Conservation (phyloP, 2,797 vertebrate genomes). For the Leuciscus waleckii region DNA sequence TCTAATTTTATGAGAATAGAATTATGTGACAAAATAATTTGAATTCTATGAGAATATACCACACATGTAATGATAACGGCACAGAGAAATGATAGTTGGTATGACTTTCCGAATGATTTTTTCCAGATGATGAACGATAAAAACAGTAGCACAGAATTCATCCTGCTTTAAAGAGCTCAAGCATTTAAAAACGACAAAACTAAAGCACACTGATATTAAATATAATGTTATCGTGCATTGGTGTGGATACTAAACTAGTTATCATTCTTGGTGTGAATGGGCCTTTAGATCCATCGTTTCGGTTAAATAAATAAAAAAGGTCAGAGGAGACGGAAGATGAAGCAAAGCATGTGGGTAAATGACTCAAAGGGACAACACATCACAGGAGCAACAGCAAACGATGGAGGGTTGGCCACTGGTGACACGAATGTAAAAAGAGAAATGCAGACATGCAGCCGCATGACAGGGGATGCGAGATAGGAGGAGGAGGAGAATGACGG, state of each 20-base stretch:
- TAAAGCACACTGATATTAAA: background rate
- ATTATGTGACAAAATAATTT: background rate
- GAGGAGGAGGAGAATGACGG: conserved; percentile 51
- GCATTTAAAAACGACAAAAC: background rate
- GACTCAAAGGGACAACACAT: conserved; percentile 72
- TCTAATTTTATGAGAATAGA: background rate
- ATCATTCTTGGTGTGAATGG: background rate
- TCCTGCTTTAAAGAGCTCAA: background rate
- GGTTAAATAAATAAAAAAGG: conserved; percentile 11
- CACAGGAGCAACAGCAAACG: conserved; percentile 53
- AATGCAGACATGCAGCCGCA: conserved; percentile 66
- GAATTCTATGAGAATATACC: background rate
- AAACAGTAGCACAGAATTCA: background rate
- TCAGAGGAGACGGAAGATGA: conserved; percentile 27
- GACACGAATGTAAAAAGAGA: conserved; percentile 60
- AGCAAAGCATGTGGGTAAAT: conserved; percentile 73
- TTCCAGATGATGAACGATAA: background rate
- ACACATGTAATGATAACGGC: background rate
- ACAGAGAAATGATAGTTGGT: background rate
- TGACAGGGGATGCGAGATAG: conserved; percentile 70
- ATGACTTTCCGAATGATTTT: background rate
- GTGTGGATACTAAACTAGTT: background rate
- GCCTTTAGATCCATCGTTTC: background rate
- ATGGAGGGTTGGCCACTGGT: conserved; percentile 62
- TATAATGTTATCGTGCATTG: background rate